Evolutionary conservation across 2,888 invertebrate species (phyloP), one percentile per base, ranked within the genome.

Genomic region (Drosophila tanythrix): DNA sequence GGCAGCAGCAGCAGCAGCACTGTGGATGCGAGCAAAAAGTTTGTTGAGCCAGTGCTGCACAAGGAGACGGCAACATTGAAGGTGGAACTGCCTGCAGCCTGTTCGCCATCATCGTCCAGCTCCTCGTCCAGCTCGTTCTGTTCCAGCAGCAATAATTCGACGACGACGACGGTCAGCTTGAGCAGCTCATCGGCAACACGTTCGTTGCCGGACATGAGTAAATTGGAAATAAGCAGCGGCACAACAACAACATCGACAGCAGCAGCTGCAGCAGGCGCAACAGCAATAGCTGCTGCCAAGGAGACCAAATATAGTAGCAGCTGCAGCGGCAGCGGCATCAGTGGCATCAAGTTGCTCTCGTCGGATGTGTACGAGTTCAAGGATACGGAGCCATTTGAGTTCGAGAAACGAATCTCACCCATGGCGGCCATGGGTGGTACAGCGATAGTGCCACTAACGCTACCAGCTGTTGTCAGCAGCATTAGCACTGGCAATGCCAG

Each of bases 381-480:
- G 92, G 97, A 97, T 92, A 97, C 97, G 0, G 97, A 97, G 92
- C 97, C 97, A 0, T 97, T 97, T 90, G 97, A 97, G 91, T 95
- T 97, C 81, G 97, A 97, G 93, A 94, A 96, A 11, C 95, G 96
- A 60, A 93, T 93, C 76, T 90, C 92, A 13, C 89, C 89, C 1
- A 89, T 89, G 86, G 80, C 83, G 4, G 53, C 83, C 11, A 69
- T 79, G 25, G 40, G 35, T 52, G n/a, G 50, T 25, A 36, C 70
- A 7, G 58, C 84, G 2, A 74, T 74, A 0, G 65, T 81, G 27
- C 70, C 57, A 27, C 75, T 50, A 4, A 18, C 70, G 25, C 56
- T 76, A 18, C 3, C 69, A 21, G 33, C 62, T 15, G 31, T n/a
- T 27, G 6, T 18, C 29, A 36, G 53, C 50, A 31, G 31, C 15